Base-by-base conservation (phyloP, 1,140 invertebrate species). In the Drosophila arizonae region DNA sequence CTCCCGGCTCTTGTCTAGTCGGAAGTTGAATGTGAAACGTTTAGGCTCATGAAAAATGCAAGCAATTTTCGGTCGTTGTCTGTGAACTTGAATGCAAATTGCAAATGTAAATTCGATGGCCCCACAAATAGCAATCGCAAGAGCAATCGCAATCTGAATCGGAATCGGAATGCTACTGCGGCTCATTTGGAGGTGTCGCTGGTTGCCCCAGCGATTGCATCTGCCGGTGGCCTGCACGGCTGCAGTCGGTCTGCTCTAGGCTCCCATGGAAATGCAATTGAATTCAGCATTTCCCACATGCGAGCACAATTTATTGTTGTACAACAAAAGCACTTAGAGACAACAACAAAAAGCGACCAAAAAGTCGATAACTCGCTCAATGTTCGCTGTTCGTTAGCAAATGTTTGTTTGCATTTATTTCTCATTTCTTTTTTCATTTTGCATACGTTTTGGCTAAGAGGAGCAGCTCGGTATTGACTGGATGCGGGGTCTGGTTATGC, bases 241-340 rank as follows among this genome's bases (percentile, higher is more conserved):
- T n/a, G 30, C 43, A 45, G 17, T 74, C 54, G 75, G 57, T 67
- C 28, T 43, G 26, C 36, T 57, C 56, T 46, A 24, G 67, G 21
- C 21, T 61, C 30, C 56, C 43, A 61, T 57, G 15, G 58, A 26
- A 60, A 56, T 74, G 52, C 13, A 26, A 60, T 69, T 74, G 54
- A 54, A 65, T 76, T 57, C 52, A 39, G 66, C 55, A 17, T 69
- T 82, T 79, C 81, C 80, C 80, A 84, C 69, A 77, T 76, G 67
- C 36, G 45, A 28, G 51, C 73, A 61, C 48, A 84, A 79, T 77
- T 84, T 84, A 84, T 70, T 66, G 55, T 65, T 21, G 28, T 30
- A 70, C 81, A 85, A 85, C 72, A 58, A 67, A 76, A 61, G 39
- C 62, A 72, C 63, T 66, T 66, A 57, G 52, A 60, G 21, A 13